phyloP scores from a whole-genome alignment of 2,797 vertebrate genomes.

The Lutjanus argentimaculatus region DNA sequence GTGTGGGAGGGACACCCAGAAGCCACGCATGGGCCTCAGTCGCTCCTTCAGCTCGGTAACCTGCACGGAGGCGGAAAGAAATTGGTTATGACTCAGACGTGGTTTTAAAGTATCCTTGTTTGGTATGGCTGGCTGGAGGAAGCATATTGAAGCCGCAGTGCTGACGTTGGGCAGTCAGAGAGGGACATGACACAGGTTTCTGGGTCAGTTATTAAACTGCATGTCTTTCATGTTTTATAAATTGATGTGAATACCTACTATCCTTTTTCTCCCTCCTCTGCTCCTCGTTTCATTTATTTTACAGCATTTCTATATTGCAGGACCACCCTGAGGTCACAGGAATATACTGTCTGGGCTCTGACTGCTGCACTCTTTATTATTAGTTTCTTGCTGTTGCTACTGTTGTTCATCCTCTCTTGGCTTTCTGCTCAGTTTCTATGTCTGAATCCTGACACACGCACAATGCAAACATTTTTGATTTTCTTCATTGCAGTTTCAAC shows the following conservation, averaged over 20 bases:
- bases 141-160: slow-evolving; percentile 54
- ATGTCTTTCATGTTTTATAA: slow-evolving; percentile 47
- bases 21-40: slow-evolving; percentile 89
- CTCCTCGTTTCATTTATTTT: slow-evolving; percentile 42
- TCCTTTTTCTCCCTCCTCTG: slow-evolving; percentile 16
- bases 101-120: slow-evolving; percentile 64
- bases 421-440: background rate
- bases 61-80: slow-evolving; percentile 80
- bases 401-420: background rate
- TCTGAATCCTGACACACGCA: slow-evolving; percentile 14
- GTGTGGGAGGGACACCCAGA: slow-evolving; percentile 92
- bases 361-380: slow-evolving; percentile 19
- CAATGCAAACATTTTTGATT: background rate
- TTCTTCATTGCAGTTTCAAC: slow-evolving; percentile 6
- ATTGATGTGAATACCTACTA: slow-evolving; percentile 37
- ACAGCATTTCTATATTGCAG: slow-evolving; percentile 17
- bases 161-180: slow-evolving; percentile 44
- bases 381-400: slow-evolving; percentile 10
- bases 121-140: slow-evolving; percentile 57
- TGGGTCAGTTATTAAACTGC: slow-evolving; percentile 37
- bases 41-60: slow-evolving; percentile 91
- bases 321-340: slow-evolving; percentile 19
- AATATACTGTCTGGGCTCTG: slow-evolving; percentile 16
- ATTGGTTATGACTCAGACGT: slow-evolving; percentile 71
- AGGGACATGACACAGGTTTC: slow-evolving; percentile 44